Evolutionary conservation across 1,140 invertebrate genomes (phyloP), one percentile per base, ranked within the genome.

Genomic region (Leptopilina clavipes): DNA sequence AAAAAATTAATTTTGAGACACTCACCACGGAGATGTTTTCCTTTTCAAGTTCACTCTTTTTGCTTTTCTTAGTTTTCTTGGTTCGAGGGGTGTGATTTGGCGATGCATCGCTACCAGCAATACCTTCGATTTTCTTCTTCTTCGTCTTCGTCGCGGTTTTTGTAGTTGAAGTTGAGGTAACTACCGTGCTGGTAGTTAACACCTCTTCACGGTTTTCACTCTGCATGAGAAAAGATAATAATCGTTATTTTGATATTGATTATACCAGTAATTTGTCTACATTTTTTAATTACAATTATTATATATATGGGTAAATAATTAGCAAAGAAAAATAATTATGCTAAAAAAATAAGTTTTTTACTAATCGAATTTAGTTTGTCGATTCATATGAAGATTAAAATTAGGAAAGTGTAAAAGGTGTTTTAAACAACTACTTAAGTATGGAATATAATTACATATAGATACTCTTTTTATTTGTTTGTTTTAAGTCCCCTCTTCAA

Each of bases 1-100:
- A 75, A 52, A 31, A 72, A 40, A 11, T 9, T 48, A 11, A 54
- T 45, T 59, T 65, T 74, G n/a, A n/a, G n/a, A 81, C 82, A 91
- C 92, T 93, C 86, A 93, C 92, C 89, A 93, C 92, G 78, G 92
- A 93, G 81, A 93, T 93, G 80, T 93, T 93, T 82, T 93, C 92
- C 87, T 92, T 93, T 83, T 93, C 92, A 74, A 91, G 86, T 73
- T 92, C 91, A 81, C 79, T 91, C 81, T 92, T 93, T 83, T 92
- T 92, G 75, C 91, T 92, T 86, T 93, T 93, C 88, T 92, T 93
- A 71, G 89, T 90, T 79, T 92, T 93, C 88, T 93, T 93, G 85
- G 91, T 92, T 79, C 86, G 86, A 43, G 89, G 86, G 74, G 89
- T 90, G 75, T 88, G 89, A 83, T 87, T 89, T 70, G 88, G 80